Evolutionary conservation across 2,797 vertebrate species (phyloP), one percentile per base, ranked within the genome.

Genomic region (Darevskia nairensis): DNA sequence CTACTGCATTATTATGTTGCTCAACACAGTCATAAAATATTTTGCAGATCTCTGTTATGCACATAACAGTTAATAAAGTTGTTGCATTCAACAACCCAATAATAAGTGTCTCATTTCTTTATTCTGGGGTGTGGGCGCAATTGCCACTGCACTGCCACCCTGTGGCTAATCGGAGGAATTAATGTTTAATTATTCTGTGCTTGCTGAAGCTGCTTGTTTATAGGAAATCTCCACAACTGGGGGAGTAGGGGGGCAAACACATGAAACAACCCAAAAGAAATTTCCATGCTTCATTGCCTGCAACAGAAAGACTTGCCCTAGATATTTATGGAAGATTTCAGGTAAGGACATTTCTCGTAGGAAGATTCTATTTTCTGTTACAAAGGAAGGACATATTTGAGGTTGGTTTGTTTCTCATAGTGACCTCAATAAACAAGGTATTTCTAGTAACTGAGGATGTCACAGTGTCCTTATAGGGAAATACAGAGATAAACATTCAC

Each of bases 141-240:
- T 55, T 39, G 21, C n/a, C 0, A 0, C 44, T 27, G 61, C 29
- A 32, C 83, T 35, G 4, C 76, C 10, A 0, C 68, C 61, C 61
- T 71, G 64, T 46, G 79, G 77, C 41, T 82, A 11, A 39, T 25
- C 19, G 17, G 11, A 29, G 1, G 32, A 86, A 79, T 8, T 61
- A 32, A 78, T 5, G 0, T 35, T 84, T 86, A 82, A 75, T 88
- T 83, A 82, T 77, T 85, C 46, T 64, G 9, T 78, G 81, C 32
- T 41, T 13, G 29, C 25, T 90, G 59, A n/a, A 39, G 9, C 9
- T 17, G 19, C 21, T n/a, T 9, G 39, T 44, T n/a, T 27, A 35
- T 23, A 46, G 13, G 19, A 50, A 75, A 13, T 17, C 27, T 69
- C 44, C 69, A 75, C 64, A 46, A 59, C 10, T 5, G 32, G n/a